Evolutionary conservation across 2,888 invertebrate species (phyloP).

Genomic region (Onthophagus sagittarius): DNA sequence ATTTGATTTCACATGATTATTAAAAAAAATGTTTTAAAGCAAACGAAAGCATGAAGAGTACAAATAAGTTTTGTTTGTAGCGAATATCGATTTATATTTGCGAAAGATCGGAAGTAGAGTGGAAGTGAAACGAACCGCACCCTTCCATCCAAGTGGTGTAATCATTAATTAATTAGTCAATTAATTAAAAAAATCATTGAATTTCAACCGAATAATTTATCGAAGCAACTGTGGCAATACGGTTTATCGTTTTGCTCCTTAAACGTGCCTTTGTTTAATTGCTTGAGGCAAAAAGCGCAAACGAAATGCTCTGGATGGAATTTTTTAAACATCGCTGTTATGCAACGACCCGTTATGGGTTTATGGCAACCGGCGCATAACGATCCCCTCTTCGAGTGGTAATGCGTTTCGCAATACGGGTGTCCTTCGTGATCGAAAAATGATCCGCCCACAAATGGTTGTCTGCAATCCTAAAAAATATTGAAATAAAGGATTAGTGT

Average conservation of each 20-base stretch:
- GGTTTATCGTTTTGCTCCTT: slow-evolving; percentile 99
- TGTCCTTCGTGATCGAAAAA: slow-evolving; percentile 98
- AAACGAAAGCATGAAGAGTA: slow-evolving; percentile 4
- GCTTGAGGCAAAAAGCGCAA: slow-evolving; percentile 98
- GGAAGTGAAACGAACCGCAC: neutral
- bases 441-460: slow-evolving; percentile 94
- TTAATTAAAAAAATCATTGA: neutral
- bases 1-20: neutral
- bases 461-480: slow-evolving; percentile 86
- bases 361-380: slow-evolving; percentile 97
- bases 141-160: neutral
- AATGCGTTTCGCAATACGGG: slow-evolving; percentile 98
- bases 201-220: slow-evolving; percentile 86
- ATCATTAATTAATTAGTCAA: neutral
- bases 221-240: slow-evolving; percentile 97
- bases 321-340: slow-evolving; percentile 98
- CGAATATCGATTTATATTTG: neutral
- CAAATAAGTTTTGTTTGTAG: neutral
- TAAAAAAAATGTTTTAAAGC: neutral
- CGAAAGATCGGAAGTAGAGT: neutral
- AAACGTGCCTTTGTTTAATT: slow-evolving; percentile 98
- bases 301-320: slow-evolving; percentile 99
- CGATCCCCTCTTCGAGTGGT: slow-evolving; percentile 94
- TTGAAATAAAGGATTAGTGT: neutral
- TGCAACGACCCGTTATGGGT: slow-evolving; percentile 95